phyloP scores from a whole-genome alignment of 2,797 vertebrate genomes.

The Pitangus sulphuratus region DNA sequence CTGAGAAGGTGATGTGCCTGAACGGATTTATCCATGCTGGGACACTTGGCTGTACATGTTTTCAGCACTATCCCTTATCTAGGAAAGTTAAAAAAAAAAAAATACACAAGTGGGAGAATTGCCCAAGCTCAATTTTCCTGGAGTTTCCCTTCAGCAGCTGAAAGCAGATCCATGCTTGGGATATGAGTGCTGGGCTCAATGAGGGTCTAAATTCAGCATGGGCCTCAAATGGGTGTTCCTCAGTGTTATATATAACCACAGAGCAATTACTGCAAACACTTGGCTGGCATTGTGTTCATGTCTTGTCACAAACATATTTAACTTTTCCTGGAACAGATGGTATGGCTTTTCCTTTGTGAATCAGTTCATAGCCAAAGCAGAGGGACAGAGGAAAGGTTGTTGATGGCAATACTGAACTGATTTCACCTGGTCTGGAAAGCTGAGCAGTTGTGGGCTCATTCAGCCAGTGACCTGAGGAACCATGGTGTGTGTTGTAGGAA shows the following conservation, averaged over 20 bases:
- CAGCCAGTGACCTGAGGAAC: not conserved
- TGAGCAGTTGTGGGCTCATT: not conserved
- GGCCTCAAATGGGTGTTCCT: conserved; percentile 35
- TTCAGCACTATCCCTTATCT: not conserved
- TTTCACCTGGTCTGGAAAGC: not conserved
- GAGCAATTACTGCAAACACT: conserved; percentile 41
- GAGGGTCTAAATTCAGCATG: not conserved
- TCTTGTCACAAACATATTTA: conserved; percentile 51
- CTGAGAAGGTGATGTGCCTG: not conserved
- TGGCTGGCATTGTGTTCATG: conserved; percentile 8
- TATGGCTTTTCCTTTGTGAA: conserved; percentile 13
- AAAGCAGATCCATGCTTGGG: not conserved
- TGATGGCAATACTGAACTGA: not conserved
- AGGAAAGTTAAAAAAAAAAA: not conserved
- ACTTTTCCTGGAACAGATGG: conserved; percentile 47
- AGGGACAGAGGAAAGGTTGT: not conserved
- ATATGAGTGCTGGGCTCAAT: not conserved
- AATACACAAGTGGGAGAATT: not conserved
- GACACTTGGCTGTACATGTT: not conserved
- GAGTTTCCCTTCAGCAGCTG: conserved; percentile 45
- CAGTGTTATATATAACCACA: conserved; percentile 20
- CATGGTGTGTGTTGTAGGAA: not conserved
- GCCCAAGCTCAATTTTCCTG: conserved; percentile 1
- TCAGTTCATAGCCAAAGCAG: not conserved
- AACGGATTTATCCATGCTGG: not conserved